Percentiles rank a stretch among this genome's conserved stretches.
Evolutionary conservation across 2,888 invertebrate genomes (phyloP).

Genomic region (Lamellibrachia columna): DNA sequence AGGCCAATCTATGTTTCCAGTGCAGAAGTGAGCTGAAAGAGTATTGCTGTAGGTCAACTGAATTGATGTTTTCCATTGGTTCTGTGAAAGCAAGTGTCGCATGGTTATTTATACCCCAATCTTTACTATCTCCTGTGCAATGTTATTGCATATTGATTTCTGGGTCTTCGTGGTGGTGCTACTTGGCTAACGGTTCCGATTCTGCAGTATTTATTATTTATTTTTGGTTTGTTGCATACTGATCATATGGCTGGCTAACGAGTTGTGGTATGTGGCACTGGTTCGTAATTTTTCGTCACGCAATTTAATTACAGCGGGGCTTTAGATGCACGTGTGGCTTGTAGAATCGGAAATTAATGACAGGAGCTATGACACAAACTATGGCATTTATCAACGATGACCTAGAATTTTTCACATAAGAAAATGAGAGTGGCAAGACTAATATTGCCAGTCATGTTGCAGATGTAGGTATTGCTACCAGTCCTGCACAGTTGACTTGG

Average conservation of each 20-base stretch:
- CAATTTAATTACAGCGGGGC: slow-evolving; percentile 1
- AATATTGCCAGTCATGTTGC: background rate
- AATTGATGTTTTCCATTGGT: background rate
- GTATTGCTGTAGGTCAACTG: background rate
- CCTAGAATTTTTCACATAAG: background rate
- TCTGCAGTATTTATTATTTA: slow-evolving; percentile 10
- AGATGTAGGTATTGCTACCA: background rate
- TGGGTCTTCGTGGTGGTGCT: background rate
- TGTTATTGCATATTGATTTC: slow-evolving; percentile 16
- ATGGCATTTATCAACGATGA: background rate
- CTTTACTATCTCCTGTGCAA: slow-evolving; percentile 6
- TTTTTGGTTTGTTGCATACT: slow-evolving; percentile 12
- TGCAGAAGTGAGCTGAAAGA: background rate
- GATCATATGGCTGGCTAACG: background rate
- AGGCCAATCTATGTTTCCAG: background rate
- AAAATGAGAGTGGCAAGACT: background rate
- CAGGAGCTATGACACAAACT: background rate
- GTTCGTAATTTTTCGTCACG: background rate
- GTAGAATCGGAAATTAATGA: background rate
- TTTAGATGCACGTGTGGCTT: background rate
- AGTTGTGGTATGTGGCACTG: background rate
- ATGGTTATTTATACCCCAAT: background rate
- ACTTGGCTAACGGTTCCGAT: slow-evolving; percentile 16
- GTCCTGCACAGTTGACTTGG: background rate
- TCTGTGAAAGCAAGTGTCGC: background rate